Percentiles rank a stretch among this genome's conserved stretches.
These are phyloP conservation scores for Beris chalybata DNA, from an alignment of 2,888 invertebrate species.

Conservation along the genomic window DNA sequence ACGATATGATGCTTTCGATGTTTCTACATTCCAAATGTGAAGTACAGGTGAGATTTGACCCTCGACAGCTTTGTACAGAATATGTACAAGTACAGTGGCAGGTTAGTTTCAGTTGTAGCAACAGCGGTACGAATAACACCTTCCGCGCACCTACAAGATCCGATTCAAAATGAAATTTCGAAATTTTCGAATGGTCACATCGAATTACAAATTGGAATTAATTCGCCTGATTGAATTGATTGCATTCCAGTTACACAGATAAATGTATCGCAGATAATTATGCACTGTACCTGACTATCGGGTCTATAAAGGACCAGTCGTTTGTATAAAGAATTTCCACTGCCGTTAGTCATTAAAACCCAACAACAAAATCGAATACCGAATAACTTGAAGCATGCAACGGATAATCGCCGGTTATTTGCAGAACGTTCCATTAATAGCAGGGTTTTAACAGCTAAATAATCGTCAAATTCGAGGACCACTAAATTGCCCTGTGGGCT, in stretches of 20 bases:
- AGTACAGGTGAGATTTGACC: slow-evolving; percentile 37
- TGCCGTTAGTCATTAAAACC: too few species aligned
- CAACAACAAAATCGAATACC: slow-evolving; percentile 1
- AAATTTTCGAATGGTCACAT: slow-evolving; percentile 14
- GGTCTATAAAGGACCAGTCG: not conserved
- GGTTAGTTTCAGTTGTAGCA: slow-evolving; percentile 13
- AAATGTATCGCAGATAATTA: not conserved
- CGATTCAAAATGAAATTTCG: slow-evolving; percentile 1
- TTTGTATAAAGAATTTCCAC: slow-evolving; percentile 1
- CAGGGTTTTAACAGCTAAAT: slow-evolving; percentile 34
- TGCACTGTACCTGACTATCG: not conserved
- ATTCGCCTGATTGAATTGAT: slow-evolving; percentile 4
- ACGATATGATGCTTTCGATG: slow-evolving; percentile 30
- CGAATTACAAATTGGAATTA: slow-evolving; percentile 17
- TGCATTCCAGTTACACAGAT: too few species aligned
- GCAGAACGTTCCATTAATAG: slow-evolving; percentile 35
- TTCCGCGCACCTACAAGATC: slow-evolving; percentile 1
- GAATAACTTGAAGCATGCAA: slow-evolving; percentile 18
- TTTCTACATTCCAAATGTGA: slow-evolving; percentile 36
- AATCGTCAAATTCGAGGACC: slow-evolving; percentile 28
- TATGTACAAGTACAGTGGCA: not conserved
- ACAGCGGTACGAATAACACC: slow-evolving; percentile 4
- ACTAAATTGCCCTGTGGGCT: slow-evolving; percentile 6
- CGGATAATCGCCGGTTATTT: slow-evolving; percentile 35
- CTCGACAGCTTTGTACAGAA: slow-evolving; percentile 12